Conservation (phyloP, 2,888 invertebrate genomes). For the Cantharis rufa region DNA sequence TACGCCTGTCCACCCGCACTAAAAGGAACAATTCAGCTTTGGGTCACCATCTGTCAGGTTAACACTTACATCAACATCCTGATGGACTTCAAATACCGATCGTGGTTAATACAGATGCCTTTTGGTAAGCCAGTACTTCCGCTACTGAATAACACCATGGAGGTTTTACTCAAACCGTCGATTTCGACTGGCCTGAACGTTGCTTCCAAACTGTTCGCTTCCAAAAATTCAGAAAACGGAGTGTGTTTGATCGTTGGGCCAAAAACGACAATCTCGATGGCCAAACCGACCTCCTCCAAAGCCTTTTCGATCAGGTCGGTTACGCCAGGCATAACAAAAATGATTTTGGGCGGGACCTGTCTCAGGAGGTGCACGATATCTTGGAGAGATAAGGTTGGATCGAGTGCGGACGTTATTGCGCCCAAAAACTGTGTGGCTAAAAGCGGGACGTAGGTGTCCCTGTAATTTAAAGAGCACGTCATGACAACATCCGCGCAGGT, state of each 20-base stretch:
- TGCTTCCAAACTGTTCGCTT: conserved; percentile 32
- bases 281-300: conserved; percentile 32
- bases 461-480: conserved; percentile 56
- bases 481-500: conserved; percentile 55
- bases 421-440: conserved; percentile 58
- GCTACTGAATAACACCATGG: conserved; percentile 38
- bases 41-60: too few relatives aligned
- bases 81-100: conserved; percentile 32
- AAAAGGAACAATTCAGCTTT: too few relatives aligned
- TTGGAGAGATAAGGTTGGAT: conserved; percentile 38
- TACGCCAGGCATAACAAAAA: conserved; percentile 39
- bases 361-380: conserved; percentile 38
- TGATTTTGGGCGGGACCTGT: conserved; percentile 37
- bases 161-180: conserved; percentile 25
- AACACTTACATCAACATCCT: conserved; percentile 54
- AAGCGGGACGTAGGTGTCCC: conserved; percentile 55
- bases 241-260: conserved; percentile 36
- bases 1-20: background rate
- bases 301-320: conserved; percentile 32
- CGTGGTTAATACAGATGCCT: conserved; percentile 36
- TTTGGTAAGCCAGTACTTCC: conserved; percentile 40
- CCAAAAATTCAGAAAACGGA: conserved; percentile 36
- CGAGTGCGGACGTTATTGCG: conserved; percentile 42
- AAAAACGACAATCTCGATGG: conserved; percentile 44
- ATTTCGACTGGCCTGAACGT: conserved; percentile 26